Base-by-base conservation (phyloP, 2,888 invertebrate genomes). In the Achlya flavicornis region DNA sequence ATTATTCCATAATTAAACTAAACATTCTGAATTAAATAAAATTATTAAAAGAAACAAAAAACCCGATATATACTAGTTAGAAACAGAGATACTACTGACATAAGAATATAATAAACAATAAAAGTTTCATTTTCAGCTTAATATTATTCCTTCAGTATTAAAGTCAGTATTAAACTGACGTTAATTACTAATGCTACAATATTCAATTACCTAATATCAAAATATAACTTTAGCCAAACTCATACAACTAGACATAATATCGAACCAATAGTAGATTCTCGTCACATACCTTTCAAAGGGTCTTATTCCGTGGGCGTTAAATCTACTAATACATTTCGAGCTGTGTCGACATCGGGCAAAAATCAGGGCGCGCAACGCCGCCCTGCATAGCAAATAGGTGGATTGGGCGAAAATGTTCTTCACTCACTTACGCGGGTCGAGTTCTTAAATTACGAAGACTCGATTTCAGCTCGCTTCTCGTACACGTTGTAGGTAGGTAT, bases 261-360 rank as follows among this genome's bases (percentile, higher is more conserved):
- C 33, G 65, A 66, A 73, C 83, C 84, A 84, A 89, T 90, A 90
- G 79, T 68, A 78, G 83, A 91, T 91, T 91, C 91, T 64, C 74
- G 75, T 84, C 90, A 87, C 89, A 89, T 75, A 81, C 71, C 76
- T 78, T 79, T 86, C 82, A 78, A 74, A 80, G 79, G 84, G 81
- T 83, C 79, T 83, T 86, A 89, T 88, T 89, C 84, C 78, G 87
- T 84, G 84, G 85, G 86, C 87, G 89, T 88, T 88, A 90, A 91
- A 88, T 84, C 87, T 79, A 87, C 91, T 92, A 92, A 92, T 92
- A 92, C 90, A 92, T 93, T 92, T 91, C 86, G 82, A 83, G 82
- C 82, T 79, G 83, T 87, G 92, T 85, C 89, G 91, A 90, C 91
- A 85, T 86, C 84, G 86, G 81, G 83, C 88, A 91, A 92, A 93